Percentiles rank a stretch among this genome's conserved stretches.
Conservation (phyloP, 2,113 vertebrate species). For the Danionella cerebrum region DNA sequence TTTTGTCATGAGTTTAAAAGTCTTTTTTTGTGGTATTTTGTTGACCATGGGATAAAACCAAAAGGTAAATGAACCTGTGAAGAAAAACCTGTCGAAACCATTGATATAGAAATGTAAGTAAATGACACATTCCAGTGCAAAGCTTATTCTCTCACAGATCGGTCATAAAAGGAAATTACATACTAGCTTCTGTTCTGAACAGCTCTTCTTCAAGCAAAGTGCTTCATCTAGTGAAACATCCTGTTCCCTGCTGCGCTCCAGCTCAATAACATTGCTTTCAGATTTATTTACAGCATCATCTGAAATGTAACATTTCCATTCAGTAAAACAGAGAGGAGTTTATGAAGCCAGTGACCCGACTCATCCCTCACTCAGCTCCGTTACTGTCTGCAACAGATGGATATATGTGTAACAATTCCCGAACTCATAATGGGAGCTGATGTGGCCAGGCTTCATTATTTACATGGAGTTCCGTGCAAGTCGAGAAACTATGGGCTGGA, state of each 20-base stretch:
- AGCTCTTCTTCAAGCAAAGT: background rate
- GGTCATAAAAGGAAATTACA: background rate
- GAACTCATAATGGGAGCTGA: constrained; percentile 7
- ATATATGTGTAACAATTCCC: background rate
- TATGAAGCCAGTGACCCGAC: background rate
- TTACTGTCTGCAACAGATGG: background rate
- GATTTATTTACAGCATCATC: constrained; percentile 13
- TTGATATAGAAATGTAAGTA: no score
- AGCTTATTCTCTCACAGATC: background rate
- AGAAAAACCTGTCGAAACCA: no score
- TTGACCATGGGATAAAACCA: no score
- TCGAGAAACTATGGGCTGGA: no score
- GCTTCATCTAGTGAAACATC: background rate
- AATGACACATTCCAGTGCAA: background rate
- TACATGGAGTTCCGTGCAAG: no score
- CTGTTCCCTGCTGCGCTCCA: background rate
- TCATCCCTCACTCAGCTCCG: background rate
- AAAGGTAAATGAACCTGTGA: no score
- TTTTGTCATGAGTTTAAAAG: no score
- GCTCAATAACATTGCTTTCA: constrained; percentile 2
- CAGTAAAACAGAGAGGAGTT: constrained; percentile 1
- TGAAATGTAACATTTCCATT: background rate
- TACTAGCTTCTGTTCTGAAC: background rate
- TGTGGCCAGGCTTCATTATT: constrained; percentile 31
- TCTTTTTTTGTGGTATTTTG: no score